A percentile compares a stretch with the other conserved stretches of the same genome.
Conservation (phyloP, 2,797 vertebrate species). For the Gallinago stenura region DNA sequence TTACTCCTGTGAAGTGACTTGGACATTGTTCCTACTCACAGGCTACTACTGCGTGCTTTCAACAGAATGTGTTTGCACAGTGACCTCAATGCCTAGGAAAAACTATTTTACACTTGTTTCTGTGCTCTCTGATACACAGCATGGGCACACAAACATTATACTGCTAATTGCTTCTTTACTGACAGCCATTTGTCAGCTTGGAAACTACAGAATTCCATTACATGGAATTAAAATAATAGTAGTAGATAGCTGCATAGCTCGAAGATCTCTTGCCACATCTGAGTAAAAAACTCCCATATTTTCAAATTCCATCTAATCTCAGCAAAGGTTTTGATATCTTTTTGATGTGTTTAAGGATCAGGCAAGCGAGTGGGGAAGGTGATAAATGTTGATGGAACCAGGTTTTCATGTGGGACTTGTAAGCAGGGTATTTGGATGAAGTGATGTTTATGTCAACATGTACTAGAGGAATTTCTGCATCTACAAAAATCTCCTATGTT, state of each 20-base stretch:
- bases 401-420: neutral
- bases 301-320: neutral
- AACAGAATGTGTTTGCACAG: slow-evolving; percentile 58
- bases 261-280: neutral
- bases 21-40: slow-evolving; percentile 50
- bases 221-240: slow-evolving; percentile 54
- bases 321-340: neutral
- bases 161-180: slow-evolving; percentile 30
- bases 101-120: slow-evolving; percentile 19
- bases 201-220: slow-evolving; percentile 53
- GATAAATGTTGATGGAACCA: neutral
- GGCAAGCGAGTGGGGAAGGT: neutral
- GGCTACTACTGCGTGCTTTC: slow-evolving; percentile 43
- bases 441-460: neutral
- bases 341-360: neutral
- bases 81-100: slow-evolving; percentile 3
- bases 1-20: slow-evolving; percentile 39
- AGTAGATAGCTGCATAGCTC: slow-evolving; percentile 50
- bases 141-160: slow-evolving; percentile 21
- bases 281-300: neutral
- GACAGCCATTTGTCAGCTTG: slow-evolving; percentile 48
- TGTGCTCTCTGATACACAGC: slow-evolving; percentile 16
- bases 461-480: neutral
- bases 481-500: neutral
- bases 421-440: neutral